phyloP scores from a whole-genome alignment of 2,113 vertebrate species.

The Henicopernis longicauda region DNA sequence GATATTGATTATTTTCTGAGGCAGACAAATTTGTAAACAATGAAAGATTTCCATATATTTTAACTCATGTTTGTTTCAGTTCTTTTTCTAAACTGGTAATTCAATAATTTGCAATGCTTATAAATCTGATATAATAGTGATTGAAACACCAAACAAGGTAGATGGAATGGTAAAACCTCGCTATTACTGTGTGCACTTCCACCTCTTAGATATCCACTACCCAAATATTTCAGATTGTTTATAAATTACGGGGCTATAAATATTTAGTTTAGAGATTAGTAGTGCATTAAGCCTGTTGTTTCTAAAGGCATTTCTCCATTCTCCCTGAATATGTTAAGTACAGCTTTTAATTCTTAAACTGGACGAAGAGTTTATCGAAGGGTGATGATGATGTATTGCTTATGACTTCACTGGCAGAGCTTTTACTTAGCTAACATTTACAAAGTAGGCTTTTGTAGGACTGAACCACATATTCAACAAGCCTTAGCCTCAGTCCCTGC shows the following conservation, averaged over 20 bases:
- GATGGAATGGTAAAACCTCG: neutral
- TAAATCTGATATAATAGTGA: neutral
- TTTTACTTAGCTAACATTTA: slow-evolving; percentile 40
- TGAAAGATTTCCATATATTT: neutral
- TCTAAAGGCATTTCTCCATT: slow-evolving; percentile 4
- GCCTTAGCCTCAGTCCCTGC: neutral
- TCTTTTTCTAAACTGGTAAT: neutral
- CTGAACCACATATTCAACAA: neutral
- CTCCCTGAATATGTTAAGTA: neutral
- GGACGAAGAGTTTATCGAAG: neutral
- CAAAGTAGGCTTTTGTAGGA: slow-evolving; percentile 6
- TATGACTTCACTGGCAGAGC: slow-evolving; percentile 22
- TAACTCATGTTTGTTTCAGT: neutral
- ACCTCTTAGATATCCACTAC: neutral
- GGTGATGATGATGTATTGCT: slow-evolving; percentile 31
- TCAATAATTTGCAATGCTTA: neutral
- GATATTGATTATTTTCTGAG: neutral
- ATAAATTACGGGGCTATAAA: slow-evolving; percentile 1
- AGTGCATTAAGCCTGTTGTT: slow-evolving; percentile 14
- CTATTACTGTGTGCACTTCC: neutral
- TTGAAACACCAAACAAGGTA: slow-evolving; percentile 26
- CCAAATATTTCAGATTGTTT: slow-evolving; percentile 28
- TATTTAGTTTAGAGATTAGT: slow-evolving; percentile 51
- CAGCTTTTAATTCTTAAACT: slow-evolving; percentile 28
- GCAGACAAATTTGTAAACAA: neutral